Evolutionary conservation across 2,113 vertebrate genomes (phyloP), one percentile per base, ranked within the genome.

Genomic region (Leuciscus idus): DNA sequence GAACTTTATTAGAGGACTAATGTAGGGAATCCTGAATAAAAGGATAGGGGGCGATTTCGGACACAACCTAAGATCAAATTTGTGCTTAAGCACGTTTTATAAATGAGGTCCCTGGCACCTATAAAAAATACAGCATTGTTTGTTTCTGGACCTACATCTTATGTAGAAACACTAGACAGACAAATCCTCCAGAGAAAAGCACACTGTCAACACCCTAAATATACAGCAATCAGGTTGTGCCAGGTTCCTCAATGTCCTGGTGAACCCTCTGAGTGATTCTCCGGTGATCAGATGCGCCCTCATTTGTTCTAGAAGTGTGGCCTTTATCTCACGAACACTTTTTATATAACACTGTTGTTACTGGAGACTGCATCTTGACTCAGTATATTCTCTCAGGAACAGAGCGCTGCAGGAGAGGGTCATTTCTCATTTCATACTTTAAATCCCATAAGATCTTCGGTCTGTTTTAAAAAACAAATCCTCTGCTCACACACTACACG

Each of bases 281-380:
- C 19, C 3, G 15, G 21, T 5, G 7, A 39, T 83, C 26, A n/a
- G 52, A 46, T 59, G 66, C 17, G 28, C 66, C 82, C 68, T 73
- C 50, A 43, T 84, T 43, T 84, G 66, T 55, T 70, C 70, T 70
- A 73, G 52, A 15, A 84, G 68, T 19, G 82, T 59, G 70, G 12
- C 66, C 48, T 73, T 84, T 72, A 43, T 59, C 70, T 62, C 55
- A 75, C 55, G 23, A 21, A 74, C 26, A 21, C 23, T 46, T 76
- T n/a, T 28, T 43, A 28, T 62, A 76, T 76, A 59, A 74, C 72
- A 62, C 21, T 48, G 23, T 23, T 76, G 83, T 57, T 76, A 17
- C 64, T 70, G 33, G 10, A 43, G 52, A 26, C 28, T 17, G 3
- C 12, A 39, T 79, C 33, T 79, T 1, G 9, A 21, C 11, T 79